phyloP scores from a whole-genome alignment of 2,797 vertebrate species.

The Anas capensis region DNA sequence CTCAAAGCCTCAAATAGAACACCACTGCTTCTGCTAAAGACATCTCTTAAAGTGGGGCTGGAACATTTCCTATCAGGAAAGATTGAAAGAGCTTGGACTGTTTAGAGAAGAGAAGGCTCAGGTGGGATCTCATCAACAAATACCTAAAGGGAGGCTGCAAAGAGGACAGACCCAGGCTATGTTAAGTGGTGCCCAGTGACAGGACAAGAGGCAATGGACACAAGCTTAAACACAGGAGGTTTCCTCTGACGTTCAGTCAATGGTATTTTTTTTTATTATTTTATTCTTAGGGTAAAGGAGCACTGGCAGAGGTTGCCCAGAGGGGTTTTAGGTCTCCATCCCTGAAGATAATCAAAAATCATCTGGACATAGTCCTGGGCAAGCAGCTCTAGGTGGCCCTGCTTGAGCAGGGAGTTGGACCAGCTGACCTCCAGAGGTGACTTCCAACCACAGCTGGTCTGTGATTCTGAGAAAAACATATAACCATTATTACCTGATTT shows the following conservation, averaged over 20 bases:
- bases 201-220: background rate
- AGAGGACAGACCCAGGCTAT: background rate
- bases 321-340: background rate
- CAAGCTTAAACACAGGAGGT: background rate
- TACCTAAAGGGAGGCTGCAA: background rate
- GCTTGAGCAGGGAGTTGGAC: background rate
- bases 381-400: accelerated
- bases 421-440: background rate
- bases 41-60: background rate
- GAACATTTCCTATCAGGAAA: background rate
- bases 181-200: background rate
- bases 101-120: background rate
- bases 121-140: background rate
- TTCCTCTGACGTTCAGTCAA: background rate
- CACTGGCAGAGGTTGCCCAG: background rate
- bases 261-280: no score
- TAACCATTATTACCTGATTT: background rate
- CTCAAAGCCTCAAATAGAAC: background rate
- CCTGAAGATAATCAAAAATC: background rate
- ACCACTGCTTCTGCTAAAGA: background rate
- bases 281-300: background rate
- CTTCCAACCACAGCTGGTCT: background rate
- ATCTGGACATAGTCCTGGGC: background rate
- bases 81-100: background rate
- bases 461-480: background rate